Percentiles rank a stretch among this genome's conserved stretches.
phyloP scores from a whole-genome alignment of 2,888 invertebrate species.

The Drosophila yooni region DNA sequence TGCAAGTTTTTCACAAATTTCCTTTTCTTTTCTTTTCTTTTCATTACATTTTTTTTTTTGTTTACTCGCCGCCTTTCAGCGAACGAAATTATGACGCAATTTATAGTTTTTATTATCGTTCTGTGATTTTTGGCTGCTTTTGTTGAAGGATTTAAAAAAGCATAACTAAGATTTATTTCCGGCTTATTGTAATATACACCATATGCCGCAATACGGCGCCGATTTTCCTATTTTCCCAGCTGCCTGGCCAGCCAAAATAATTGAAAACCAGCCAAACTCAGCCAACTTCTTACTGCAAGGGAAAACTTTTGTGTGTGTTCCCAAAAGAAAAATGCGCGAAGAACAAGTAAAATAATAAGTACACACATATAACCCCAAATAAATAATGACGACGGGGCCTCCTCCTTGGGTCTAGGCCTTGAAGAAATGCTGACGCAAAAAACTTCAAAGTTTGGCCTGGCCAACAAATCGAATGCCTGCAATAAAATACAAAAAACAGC shows the following conservation, averaged over 20 bases:
- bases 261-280: conserved; percentile 6
- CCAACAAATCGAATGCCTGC: conserved; percentile 12
- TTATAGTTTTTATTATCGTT: conserved; percentile 71
- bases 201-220: conserved; percentile 53
- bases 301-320: conserved; percentile 39
- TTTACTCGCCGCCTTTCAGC: conserved; percentile 53
- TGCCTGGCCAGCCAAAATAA: conserved; percentile 46
- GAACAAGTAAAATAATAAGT: conserved; percentile 6
- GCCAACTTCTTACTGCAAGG: conserved; percentile 30
- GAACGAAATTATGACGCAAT: conserved; percentile 75
- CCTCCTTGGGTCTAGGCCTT: conserved; percentile 9
- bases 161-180: conserved; percentile 81
- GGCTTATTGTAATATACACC: conserved; percentile 73
- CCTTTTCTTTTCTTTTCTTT: conserved; percentile 12
- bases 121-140: conserved; percentile 38
- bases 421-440: conserved; percentile 15
- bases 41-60: conserved; percentile 22
- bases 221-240: conserved; percentile 39
- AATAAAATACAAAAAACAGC: conserved; percentile 17
- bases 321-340: conserved; percentile 8
- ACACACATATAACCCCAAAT: conserved; percentile 3
- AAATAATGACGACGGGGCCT: conserved; percentile 7
- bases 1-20: conserved; percentile 61
- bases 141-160: conserved; percentile 64
- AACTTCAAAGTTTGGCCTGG: conserved; percentile 12